Evolutionary conservation across 2,797 vertebrate species (phyloP), one percentile per base, ranked within the genome.

Genomic region (Poecilia picta): DNA sequence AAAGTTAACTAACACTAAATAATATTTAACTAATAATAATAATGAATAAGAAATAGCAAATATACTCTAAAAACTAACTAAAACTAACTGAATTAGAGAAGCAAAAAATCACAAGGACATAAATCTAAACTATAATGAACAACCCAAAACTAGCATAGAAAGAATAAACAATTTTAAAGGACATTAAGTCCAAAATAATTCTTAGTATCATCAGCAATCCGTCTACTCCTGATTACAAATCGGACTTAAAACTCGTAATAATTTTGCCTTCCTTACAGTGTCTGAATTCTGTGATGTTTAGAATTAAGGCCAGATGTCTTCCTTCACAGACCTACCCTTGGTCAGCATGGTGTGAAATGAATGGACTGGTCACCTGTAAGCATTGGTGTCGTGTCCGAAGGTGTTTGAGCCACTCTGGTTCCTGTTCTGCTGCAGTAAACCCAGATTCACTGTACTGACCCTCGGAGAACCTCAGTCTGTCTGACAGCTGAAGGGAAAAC

Each of bases 381-480:
- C 90, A 74, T 74, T 0, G 73, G 55, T 89, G 90, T 59, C 53
- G 87, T 5, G 78, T 80, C 36, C 94, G 95, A 16, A 99, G 96
- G 66, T 88, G 85, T 43, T 77, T 80, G 23, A 98, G 94, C 98
- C 98, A 99, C 2, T 92, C 90, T 0, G 96, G 97, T 74, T 98
- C 97, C 81, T 72, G 85, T 0, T 2, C 83, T 5, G 77, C 62
- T 43, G 93, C 88, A 43, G 89, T 78, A 0, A 83, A 87, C 0
- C 82, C 93, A 45, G 91, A 83, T 33, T 96, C 97, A 73, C 93
- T 84, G 74, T 96, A 88, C 85, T 96, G 88, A 0, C 95, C 95
- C 77, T 98, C 98, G 0, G 93, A 94, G 81, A 95, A 89, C 90
- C 96, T 97, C 91, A 99, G 94, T 73, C 94, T 89, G 79, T 98